These are phyloP conservation scores for Vollenhovia emeryi DNA, from an alignment of 1,140 invertebrate genomes.

Conservation along the genomic window DNA sequence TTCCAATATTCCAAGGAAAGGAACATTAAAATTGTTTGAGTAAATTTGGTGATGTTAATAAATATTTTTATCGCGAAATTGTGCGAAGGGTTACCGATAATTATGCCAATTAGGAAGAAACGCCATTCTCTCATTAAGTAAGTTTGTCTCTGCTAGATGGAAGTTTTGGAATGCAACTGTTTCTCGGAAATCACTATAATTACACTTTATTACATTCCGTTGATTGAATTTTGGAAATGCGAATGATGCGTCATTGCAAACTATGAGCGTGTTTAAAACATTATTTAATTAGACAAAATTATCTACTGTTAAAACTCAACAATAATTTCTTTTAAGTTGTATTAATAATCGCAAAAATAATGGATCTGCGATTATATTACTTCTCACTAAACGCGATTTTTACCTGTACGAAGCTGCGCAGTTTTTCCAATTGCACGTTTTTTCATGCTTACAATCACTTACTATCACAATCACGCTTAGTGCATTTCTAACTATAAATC, in stretches of 20 bases:
- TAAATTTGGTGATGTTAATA: background rate
- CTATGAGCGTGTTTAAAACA: background rate
- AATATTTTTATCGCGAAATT: background rate
- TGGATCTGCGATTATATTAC: background rate
- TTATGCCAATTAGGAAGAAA: constrained; percentile 23
- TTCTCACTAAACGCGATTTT: background rate
- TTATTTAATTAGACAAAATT: constrained; percentile 23
- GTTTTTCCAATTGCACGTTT: background rate
- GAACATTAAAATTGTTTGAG: background rate
- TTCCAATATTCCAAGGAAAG: background rate
- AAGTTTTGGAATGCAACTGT: constrained; percentile 31
- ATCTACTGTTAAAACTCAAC: background rate
- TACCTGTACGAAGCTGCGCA: background rate
- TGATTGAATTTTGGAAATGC: constrained; percentile 19
- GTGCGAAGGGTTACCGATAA: background rate
- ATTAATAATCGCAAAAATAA: background rate
- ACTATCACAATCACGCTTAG: background rate
- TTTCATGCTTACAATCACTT: background rate
- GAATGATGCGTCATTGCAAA: background rate
- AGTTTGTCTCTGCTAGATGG: constrained; percentile 1
- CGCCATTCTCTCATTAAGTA: constrained; percentile 35
- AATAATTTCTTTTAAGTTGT: background rate
- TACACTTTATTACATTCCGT: constrained; percentile 38
- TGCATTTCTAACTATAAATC: background rate
- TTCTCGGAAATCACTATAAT: constrained; percentile 6